Percentiles rank a stretch among this genome's conserved stretches.
These are phyloP conservation scores for Xanthorhoe spadicearia DNA, from an alignment of 2,888 invertebrate genomes.

Conservation along the genomic window DNA sequence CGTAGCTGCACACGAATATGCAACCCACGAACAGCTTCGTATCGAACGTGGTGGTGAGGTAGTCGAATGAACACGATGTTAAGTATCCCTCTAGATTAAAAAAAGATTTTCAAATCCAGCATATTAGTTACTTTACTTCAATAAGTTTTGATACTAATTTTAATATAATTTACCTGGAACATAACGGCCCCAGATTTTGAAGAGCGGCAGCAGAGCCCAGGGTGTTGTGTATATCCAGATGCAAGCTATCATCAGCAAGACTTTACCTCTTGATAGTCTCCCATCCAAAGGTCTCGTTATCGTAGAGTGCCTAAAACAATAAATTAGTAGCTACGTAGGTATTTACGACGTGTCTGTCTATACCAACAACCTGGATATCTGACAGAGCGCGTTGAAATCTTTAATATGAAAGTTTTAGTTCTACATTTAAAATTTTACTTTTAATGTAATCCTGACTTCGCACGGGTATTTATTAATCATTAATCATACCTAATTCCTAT, in stretches of 20 bases:
- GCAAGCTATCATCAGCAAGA: constrained; percentile 88
- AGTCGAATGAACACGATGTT: constrained; percentile 94
- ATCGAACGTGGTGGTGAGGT: constrained; percentile 91
- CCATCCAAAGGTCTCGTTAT: constrained; percentile 94
- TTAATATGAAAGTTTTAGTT: constrained; percentile 2
- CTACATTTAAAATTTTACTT: not conserved
- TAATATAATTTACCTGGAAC: constrained; percentile 87
- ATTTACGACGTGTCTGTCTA: not conserved
- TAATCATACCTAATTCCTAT: too few relatives aligned
- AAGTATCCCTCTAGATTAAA: constrained; percentile 91
- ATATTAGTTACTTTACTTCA: not conserved
- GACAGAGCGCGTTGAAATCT: constrained; percentile 5
- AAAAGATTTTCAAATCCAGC: not conserved
- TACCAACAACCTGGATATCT: not conserved
- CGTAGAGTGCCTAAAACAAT: constrained; percentile 81
- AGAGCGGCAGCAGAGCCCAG: constrained; percentile 91
- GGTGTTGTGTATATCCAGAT: constrained; percentile 92
- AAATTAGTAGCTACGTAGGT: not conserved
- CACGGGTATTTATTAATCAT: too few relatives aligned
- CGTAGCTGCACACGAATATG: constrained; percentile 91
- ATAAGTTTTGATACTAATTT: constrained; percentile 16
- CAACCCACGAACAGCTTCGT: constrained; percentile 90
- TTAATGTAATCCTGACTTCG: not conserved
- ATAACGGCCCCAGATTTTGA: constrained; percentile 94
- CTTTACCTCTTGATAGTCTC: constrained; percentile 91